Evolutionary conservation across 2,797 vertebrate species (phyloP).

Genomic region (Tapirus indicus): DNA sequence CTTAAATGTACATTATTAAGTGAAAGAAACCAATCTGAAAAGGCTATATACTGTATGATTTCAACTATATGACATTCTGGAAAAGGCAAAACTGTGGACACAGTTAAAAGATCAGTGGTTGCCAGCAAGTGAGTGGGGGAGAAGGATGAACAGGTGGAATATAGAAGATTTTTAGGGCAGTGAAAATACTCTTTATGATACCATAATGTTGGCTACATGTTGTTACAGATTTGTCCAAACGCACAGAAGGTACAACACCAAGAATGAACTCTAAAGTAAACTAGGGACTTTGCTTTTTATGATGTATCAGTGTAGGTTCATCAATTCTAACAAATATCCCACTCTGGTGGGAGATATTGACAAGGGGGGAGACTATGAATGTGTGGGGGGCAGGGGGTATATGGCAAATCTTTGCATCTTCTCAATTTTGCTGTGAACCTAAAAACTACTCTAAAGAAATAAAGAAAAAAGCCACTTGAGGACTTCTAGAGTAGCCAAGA

Average conservation of each 20-base stretch:
- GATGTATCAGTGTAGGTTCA: background rate
- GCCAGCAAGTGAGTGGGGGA: background rate
- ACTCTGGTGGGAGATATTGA: too few relatives aligned
- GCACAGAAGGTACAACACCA: background rate
- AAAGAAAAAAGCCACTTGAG: background rate
- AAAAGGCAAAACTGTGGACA: background rate
- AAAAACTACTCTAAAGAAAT: background rate
- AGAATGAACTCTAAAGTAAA: background rate
- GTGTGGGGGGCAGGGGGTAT: background rate
- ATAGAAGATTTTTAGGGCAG: background rate
- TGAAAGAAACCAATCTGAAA: background rate
- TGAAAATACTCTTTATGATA: background rate
- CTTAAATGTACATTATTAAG: background rate
- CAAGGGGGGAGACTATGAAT: background rate
- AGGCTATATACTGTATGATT: background rate
- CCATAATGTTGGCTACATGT: background rate
- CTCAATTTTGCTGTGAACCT: background rate
- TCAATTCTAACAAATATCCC: background rate
- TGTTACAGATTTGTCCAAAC: background rate
- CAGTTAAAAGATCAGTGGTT: background rate
- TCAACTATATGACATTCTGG: background rate
- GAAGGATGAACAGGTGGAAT: background rate
- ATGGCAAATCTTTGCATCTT: background rate
- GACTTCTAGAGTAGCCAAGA: background rate
- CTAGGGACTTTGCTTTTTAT: background rate